Base-by-base conservation (phyloP, 2,113 vertebrate species). In the Ceyx cyanopectus region DNA sequence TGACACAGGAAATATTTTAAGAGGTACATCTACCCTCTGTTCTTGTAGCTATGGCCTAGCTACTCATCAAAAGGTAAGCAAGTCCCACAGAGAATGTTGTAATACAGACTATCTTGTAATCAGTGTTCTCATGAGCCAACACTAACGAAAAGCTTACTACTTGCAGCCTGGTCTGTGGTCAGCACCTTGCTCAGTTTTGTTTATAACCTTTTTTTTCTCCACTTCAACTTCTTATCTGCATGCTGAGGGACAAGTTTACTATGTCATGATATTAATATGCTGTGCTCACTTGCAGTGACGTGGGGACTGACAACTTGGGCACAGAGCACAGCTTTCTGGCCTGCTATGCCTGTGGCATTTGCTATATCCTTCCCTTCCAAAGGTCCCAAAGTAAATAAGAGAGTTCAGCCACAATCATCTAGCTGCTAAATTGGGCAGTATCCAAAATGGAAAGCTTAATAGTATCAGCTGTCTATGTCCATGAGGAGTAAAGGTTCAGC, bases 401-500 rank as follows among this genome's bases (percentile, higher is more conserved):
- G 23, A 85, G 75, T 67, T 85, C 65, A 76, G 61, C 53, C 77
- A 94, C 74, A 87, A 67, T 20, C 74, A 51, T n/a, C 32, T 82
- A 81, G 78, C 84, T 87, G 67, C 85, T 93, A 56, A 91, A 70
- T 5, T 87, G 87, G 68, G 68, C 81, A 50, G 72, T 56, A 77
- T 91, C 89, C 85, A 92, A 93, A 92, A 53, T 10, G 61, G 87
- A 89, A 92, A 85, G 87, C 9, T 91, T 87, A 89, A 80, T 48
- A 74, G 87, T 74, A 85, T 94, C 95, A 94, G 53, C 75, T 94
- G 79, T 89, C 87, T 83, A 21, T 14, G 75, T 82, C 81, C 45
- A 67, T 4, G 1, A 73, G 85, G 50, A 81, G 65, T 34, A 81
- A 74, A 86, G 83, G 90, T 95, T 96, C 91, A 92, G 23, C 79